A percentile compares a stretch with the other conserved stretches of the same genome.
Conservation (phyloP, 2,888 invertebrate species). For the Osmoderma eremita region DNA sequence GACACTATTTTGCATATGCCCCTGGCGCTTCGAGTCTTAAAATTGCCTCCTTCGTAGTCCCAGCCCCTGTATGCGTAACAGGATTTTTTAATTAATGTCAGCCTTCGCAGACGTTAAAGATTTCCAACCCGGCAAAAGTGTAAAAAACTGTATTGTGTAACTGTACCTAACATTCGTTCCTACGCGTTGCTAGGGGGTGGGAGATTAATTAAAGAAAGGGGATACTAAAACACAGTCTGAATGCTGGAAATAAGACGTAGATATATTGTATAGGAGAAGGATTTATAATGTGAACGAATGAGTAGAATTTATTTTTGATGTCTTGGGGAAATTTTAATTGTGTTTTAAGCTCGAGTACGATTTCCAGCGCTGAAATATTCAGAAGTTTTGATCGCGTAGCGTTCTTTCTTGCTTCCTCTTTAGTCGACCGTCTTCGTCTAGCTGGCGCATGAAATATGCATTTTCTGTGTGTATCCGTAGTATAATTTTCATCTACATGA, state of each 20-base stretch:
- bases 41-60: slow-evolving; percentile 52
- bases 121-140: slow-evolving; percentile 58
- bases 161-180: slow-evolving; percentile 63
- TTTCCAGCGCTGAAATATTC: slow-evolving; percentile 44
- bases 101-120: slow-evolving; percentile 61
- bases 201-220: slow-evolving; percentile 65
- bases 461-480: slow-evolving; percentile 38
- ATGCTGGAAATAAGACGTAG: slow-evolving; percentile 63
- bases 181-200: slow-evolving; percentile 61
- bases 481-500: slow-evolving; percentile 25
- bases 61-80: slow-evolving; percentile 59
- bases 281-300: slow-evolving; percentile 63
- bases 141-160: slow-evolving; percentile 63
- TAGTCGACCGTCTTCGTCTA: slow-evolving; percentile 24
- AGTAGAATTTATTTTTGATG: slow-evolving; percentile 62
- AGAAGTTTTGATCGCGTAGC: slow-evolving; percentile 44
- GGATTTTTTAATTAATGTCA: slow-evolving; percentile 64
- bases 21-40: slow-evolving; percentile 54
- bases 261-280: slow-evolving; percentile 64
- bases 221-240: slow-evolving; percentile 63
- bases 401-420: slow-evolving; percentile 30
- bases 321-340: slow-evolving; percentile 60
- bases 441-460: slow-evolving; percentile 42
- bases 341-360: slow-evolving; percentile 49
- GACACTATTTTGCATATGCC: slow-evolving; percentile 58